phyloP scores from a whole-genome alignment of 1,140 invertebrate genomes.

The Neodiprion pinetum region DNA sequence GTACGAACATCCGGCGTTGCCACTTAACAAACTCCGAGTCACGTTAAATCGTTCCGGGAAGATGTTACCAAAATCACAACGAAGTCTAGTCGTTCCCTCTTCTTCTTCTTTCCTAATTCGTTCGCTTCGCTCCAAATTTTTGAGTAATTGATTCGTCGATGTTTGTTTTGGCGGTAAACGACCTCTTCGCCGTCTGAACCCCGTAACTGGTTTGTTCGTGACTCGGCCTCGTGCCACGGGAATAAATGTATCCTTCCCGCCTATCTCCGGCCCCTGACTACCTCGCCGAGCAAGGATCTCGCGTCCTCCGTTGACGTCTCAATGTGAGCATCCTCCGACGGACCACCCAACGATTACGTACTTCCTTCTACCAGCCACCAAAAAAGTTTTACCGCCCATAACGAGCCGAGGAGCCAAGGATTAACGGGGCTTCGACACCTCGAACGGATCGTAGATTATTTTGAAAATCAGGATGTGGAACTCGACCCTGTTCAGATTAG shows the following conservation, averaged over 20 bases:
- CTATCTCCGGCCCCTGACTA: not conserved
- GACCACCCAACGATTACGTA: conserved; percentile 40
- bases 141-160: not conserved
- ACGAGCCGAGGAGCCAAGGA: not conserved
- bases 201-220: not conserved
- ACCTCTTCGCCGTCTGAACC: not conserved
- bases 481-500: conserved; percentile 17
- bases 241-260: conserved; percentile 1
- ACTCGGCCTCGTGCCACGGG: conserved; percentile 8
- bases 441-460: not conserved
- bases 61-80: no score
- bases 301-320: conserved; percentile 37
- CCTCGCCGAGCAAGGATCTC: not conserved
- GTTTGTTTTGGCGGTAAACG: conserved; percentile 2
- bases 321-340: conserved; percentile 39
- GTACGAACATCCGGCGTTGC: no score
- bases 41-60: no score
- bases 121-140: not conserved
- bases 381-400: not conserved
- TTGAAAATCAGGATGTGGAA: not conserved
- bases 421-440: conserved; percentile 16
- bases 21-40: no score
- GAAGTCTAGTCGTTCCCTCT: no score
- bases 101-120: no score
- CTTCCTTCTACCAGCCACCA: conserved; percentile 36